phyloP scores from a whole-genome alignment of 2,113 vertebrate genomes.

The Gavialis gangeticus region DNA sequence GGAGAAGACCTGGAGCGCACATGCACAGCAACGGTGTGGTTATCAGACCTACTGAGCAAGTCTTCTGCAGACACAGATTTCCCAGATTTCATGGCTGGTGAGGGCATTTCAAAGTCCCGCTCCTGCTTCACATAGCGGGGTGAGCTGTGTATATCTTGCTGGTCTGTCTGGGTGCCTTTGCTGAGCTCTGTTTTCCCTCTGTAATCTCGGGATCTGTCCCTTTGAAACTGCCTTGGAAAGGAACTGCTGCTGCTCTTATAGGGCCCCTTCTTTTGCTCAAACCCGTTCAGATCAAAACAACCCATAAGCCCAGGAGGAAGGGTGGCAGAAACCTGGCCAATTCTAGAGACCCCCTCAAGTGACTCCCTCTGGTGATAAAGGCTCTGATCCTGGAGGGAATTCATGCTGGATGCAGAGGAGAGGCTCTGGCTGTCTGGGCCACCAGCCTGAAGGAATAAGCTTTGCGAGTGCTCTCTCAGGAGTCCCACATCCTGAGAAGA shows the following conservation, averaged over 20 bases:
- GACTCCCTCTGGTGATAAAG: constrained; percentile 56
- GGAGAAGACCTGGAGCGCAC: constrained; percentile 88
- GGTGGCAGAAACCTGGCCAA: constrained; percentile 55
- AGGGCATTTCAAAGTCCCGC: constrained; percentile 56
- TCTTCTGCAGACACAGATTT: constrained; percentile 91
- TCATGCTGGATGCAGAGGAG: constrained; percentile 85
- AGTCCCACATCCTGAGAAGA: constrained; percentile 55
- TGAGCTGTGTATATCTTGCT: background rate
- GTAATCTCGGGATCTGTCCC: constrained; percentile 53
- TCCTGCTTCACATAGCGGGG: constrained; percentile 47
- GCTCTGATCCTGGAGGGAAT: constrained; percentile 87
- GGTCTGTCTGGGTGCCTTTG: constrained; percentile 45
- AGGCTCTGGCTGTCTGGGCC: constrained; percentile 80
- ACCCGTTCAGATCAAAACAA: constrained; percentile 57
- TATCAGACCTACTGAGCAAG: constrained; percentile 82
- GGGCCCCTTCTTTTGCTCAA: constrained; percentile 48
- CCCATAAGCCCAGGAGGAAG: constrained; percentile 67
- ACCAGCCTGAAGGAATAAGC: constrained; percentile 76
- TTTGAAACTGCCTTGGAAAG: background rate
- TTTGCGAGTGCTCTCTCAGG: constrained; percentile 79
- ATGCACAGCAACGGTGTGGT: constrained; percentile 76
- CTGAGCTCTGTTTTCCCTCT: constrained; percentile 57
- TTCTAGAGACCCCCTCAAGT: constrained; percentile 61
- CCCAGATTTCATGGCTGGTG: constrained; percentile 62
- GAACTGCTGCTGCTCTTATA: constrained; percentile 64